Conservation (phyloP, 2,113 vertebrate species). For the Microcebus ravelobensis region DNA sequence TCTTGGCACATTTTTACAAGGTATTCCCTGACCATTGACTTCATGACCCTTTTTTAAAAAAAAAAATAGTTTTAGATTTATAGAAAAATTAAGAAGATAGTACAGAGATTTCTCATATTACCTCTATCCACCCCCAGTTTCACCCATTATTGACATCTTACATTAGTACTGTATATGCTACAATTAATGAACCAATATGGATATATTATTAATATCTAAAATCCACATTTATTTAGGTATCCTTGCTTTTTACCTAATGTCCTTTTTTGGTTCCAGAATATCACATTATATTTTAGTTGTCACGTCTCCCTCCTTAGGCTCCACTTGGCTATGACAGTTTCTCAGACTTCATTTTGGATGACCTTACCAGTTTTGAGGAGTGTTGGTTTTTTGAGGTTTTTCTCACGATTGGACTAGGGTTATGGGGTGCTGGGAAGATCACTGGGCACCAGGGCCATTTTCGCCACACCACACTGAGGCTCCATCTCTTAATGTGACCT, state of each 20-base stretch:
- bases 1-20: neutral
- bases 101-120: neutral
- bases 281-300: neutral
- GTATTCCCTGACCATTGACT: neutral
- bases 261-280: neutral
- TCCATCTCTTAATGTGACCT: neutral
- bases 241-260: neutral
- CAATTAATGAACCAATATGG: neutral
- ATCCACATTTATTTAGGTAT: neutral
- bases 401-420: neutral
- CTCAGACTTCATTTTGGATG: neutral
- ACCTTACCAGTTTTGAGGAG: neutral
- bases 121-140: neutral
- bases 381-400: neutral
- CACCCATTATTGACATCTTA: neutral
- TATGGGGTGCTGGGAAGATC: neutral
- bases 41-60: neutral
- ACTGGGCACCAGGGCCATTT: neutral
- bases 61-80: neutral
- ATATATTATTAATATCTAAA: neutral
- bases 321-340: neutral
- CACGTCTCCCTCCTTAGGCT: neutral
- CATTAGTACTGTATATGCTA: neutral
- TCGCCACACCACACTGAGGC: neutral
- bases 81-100: neutral